Conservation (phyloP, 1,140 invertebrate genomes). For the Cotesia vestalis region DNA sequence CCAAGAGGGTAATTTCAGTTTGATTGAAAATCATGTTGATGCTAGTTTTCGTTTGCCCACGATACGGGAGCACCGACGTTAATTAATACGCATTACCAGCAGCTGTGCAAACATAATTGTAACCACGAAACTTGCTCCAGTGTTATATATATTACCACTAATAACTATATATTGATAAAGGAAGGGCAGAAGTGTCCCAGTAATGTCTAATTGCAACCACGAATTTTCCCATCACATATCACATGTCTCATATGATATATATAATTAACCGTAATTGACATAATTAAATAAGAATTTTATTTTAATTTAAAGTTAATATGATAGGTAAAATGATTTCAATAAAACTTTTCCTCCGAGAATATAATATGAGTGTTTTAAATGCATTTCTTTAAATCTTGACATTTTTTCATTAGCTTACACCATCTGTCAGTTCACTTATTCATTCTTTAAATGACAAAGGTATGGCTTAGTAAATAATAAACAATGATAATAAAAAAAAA, state of each 20-base stretch:
- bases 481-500: neutral
- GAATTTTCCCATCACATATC: slow-evolving; percentile 29
- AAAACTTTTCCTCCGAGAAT: neutral
- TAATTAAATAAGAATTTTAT: slow-evolving; percentile 15
- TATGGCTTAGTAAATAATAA: neutral
- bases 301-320: too few species aligned
- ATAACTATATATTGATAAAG: slow-evolving; percentile 28
- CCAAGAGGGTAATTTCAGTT: neutral
- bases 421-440: too few species aligned
- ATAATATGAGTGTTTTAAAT: too few species aligned
- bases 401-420: too few species aligned
- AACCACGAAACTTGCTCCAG: slow-evolving; percentile 45
- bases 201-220: slow-evolving; percentile 32
- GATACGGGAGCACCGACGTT: slow-evolving; percentile 26
- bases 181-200: slow-evolving; percentile 1
- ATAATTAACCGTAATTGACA: slow-evolving; percentile 35
- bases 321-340: neutral
- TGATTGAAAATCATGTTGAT: neutral
- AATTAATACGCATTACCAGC: slow-evolving; percentile 49
- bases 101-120: slow-evolving; percentile 39
- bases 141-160: slow-evolving; percentile 44
- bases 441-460: too few species aligned
- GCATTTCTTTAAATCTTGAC: too few species aligned
- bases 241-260: neutral
- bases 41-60: neutral